Evolutionary conservation across 1,140 invertebrate genomes (phyloP).

Genomic region (Halesus radiatus): DNA sequence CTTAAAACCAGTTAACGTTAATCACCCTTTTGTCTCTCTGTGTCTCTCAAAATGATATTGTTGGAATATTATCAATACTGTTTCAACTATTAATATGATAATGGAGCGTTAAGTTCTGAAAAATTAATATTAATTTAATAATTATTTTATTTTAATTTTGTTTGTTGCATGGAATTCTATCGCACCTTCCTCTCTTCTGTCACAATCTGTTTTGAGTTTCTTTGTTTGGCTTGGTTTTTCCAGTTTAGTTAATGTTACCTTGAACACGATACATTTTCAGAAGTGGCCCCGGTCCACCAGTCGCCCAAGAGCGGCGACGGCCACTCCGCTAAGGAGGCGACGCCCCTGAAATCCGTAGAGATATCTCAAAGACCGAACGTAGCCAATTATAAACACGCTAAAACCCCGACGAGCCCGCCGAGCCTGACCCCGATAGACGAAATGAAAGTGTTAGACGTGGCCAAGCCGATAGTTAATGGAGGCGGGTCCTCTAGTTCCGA

Average conservation of each 20-base stretch:
- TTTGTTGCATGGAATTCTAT: constrained; percentile 14
- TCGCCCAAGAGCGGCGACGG: constrained; percentile 49
- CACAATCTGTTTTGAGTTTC: constrained; percentile 9
- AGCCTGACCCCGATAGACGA: constrained; percentile 69
- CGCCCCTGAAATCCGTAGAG: constrained; percentile 51
- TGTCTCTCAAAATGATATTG: too few species aligned
- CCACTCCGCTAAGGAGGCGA: constrained; percentile 34
- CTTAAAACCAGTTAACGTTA: too few species aligned
- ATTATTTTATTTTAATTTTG: neutral
- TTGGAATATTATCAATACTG: too few species aligned
- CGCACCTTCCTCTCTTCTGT: constrained; percentile 8
- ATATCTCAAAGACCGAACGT: constrained; percentile 49
- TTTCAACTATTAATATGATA: neutral
- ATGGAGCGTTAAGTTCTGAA: too few species aligned
- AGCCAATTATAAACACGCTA: constrained; percentile 56
- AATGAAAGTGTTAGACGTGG: constrained; percentile 67
- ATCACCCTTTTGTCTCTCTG: too few species aligned
- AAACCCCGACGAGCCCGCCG: constrained; percentile 68
- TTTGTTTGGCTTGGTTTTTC: constrained; percentile 24
- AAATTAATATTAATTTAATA: too few species aligned
- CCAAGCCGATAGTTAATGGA: constrained; percentile 65
- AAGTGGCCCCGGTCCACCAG: constrained; percentile 69
- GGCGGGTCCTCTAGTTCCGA: constrained; percentile 51
- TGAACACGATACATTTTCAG: constrained; percentile 63
- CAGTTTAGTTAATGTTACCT: constrained; percentile 25